These are phyloP conservation scores for Gastracanthus pulcherrimus DNA, from an alignment of 2,888 invertebrate species.

Conservation along the genomic window DNA sequence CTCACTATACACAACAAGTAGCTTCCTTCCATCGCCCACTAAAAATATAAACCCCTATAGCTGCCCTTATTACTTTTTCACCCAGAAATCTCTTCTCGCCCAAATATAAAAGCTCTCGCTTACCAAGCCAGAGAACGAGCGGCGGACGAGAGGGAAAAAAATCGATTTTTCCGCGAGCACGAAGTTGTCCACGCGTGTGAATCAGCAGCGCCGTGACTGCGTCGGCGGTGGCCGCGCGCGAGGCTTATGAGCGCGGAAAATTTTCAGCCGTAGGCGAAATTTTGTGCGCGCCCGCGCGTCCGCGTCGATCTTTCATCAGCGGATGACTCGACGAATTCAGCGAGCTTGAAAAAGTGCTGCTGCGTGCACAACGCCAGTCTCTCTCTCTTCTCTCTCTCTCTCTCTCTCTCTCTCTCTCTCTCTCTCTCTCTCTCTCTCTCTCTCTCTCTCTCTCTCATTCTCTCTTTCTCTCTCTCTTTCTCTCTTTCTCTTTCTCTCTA, in stretches of 20 bases:
- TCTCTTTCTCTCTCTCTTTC: too few species aligned
- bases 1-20: too few species aligned
- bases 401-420: too few species aligned
- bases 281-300: constrained; percentile 22
- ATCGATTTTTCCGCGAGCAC: constrained; percentile 29
- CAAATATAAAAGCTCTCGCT: not conserved
- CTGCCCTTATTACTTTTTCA: too few species aligned
- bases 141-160: constrained; percentile 5
- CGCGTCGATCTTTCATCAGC: constrained; percentile 56
- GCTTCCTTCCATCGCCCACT: too few species aligned
- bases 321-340: constrained; percentile 57
- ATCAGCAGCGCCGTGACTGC: not conserved
- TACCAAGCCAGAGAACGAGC: not conserved
- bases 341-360: constrained; percentile 57
- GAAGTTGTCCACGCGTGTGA: constrained; percentile 28
- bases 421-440: too few species aligned
- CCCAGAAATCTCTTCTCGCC: too few species aligned
- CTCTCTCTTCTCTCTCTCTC: constrained; percentile 18
- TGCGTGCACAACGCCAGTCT: constrained; percentile 9
- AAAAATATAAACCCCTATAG: too few species aligned
- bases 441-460: too few species aligned
- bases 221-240: not conserved
- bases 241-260: constrained; percentile 50
- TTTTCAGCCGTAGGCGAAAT: constrained; percentile 50
- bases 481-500: too few species aligned